phyloP scores from a whole-genome alignment of 2,888 invertebrate species.

The Orthonevra nobilis region DNA sequence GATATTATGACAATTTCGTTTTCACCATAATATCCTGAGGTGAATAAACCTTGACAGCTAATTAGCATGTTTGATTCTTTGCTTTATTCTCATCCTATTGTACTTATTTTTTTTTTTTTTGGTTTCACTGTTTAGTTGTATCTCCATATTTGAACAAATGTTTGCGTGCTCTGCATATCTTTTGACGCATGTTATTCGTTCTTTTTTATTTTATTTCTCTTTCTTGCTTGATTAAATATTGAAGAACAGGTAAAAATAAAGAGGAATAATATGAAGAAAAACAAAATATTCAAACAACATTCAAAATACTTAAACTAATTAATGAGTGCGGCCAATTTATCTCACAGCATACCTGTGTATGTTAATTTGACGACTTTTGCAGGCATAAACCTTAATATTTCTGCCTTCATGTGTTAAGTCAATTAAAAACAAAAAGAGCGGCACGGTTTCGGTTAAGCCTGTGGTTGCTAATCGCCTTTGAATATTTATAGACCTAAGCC shows the following conservation, averaged over 20 bases:
- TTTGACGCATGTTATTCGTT: conserved; percentile 22
- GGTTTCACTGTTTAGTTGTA: neutral
- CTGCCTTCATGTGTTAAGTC: conserved; percentile 18
- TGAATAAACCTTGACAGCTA: conserved; percentile 49
- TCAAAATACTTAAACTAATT: conserved; percentile 24
- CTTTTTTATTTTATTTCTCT: neutral
- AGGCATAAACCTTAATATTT: too few relatives aligned
- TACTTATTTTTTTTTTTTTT: conserved; percentile 3
- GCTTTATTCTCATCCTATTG: conserved; percentile 18
- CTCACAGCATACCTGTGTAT: conserved; percentile 2
- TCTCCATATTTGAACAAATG: neutral
- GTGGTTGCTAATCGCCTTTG: conserved; percentile 6
- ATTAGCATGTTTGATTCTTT: conserved; percentile 51
- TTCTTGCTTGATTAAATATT: conserved; percentile 25
- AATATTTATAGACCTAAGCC: too few relatives aligned
- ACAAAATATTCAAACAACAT: neutral
- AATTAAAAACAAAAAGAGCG: conserved; percentile 8
- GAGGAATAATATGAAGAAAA: neutral
- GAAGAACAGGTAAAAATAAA: conserved; percentile 32
- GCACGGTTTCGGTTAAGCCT: conserved; percentile 3
- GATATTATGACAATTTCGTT: conserved; percentile 26
- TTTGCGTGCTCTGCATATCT: conserved; percentile 40
- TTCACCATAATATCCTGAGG: conserved; percentile 29
- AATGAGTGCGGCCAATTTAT: neutral
- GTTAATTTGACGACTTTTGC: conserved; percentile 19